A percentile compares a stretch with the other conserved stretches of the same genome.
Evolutionary conservation across 35 echinoderm and acorn worm species (phyloP).

Genomic region (Chiridota heheva): DNA sequence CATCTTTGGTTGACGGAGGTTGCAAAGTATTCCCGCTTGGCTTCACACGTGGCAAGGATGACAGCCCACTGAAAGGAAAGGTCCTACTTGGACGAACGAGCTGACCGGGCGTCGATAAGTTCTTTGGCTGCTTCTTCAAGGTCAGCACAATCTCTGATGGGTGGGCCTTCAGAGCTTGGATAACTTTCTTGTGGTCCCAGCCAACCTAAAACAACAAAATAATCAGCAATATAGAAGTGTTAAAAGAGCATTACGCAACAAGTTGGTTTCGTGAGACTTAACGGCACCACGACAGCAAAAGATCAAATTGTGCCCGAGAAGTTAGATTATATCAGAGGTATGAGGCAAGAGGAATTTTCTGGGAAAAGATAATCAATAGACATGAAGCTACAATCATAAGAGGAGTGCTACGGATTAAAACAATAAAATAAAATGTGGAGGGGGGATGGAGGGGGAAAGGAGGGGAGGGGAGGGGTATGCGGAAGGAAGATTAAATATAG

Average conservation of each 20-base stretch:
- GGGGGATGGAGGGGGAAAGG: too few species aligned
- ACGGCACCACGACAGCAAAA: too few species aligned
- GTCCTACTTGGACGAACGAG: conserved; percentile 43
- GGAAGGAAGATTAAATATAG: too few species aligned
- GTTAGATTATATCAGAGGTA: too few species aligned
- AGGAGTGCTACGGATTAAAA: too few species aligned
- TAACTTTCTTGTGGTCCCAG: conserved; percentile 84
- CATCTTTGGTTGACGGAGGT: conserved; percentile 44
- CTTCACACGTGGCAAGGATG: conserved; percentile 21
- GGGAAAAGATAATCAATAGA: too few species aligned
- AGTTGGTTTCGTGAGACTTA: background rate
- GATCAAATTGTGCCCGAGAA: too few species aligned
- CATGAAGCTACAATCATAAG: too few species aligned
- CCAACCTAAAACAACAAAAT: conserved; percentile 54
- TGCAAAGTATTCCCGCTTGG: conserved; percentile 15
- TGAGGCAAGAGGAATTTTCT: background rate
- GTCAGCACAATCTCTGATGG: conserved; percentile 69
- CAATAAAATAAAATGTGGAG: too few species aligned
- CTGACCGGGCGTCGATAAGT: conserved; percentile 73
- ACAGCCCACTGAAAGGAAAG: conserved; percentile 8
- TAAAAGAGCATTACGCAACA: background rate
- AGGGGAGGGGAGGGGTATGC: too few species aligned
- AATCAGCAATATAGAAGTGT: background rate
- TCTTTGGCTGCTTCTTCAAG: conserved; percentile 79
- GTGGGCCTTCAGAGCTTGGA: conserved; percentile 68